Conservation (phyloP, 1,140 invertebrate genomes). For the Danaus plexippus region DNA sequence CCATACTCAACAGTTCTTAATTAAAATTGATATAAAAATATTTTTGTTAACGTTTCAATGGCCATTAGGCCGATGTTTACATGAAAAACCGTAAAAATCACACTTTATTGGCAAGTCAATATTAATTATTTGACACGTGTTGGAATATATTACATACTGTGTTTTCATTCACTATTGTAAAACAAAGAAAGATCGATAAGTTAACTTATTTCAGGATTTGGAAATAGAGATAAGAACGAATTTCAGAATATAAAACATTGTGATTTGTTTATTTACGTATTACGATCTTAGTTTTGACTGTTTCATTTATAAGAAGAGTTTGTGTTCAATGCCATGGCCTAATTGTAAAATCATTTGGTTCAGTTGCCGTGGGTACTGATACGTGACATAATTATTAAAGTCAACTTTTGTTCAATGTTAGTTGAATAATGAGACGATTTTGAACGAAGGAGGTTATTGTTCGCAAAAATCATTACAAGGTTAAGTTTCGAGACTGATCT, state of each 20-base stretch:
- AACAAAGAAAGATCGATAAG: neutral
- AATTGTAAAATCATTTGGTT: conserved; percentile 10
- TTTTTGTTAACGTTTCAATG: conserved; percentile 10
- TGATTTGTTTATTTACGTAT: no score
- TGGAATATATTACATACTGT: no score
- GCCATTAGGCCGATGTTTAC: neutral
- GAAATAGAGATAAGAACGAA: no score
- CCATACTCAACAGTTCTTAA: conserved; percentile 16
- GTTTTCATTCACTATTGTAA: no score
- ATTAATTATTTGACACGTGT: neutral
- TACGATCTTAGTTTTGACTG: no score
- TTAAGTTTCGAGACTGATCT: no score
- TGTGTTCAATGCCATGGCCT: conserved; percentile 7
- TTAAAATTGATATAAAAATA: conserved; percentile 11
- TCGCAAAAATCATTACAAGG: conserved; percentile 1
- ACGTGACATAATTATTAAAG: conserved; percentile 22
- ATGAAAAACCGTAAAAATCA: neutral
- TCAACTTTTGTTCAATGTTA: conserved; percentile 24
- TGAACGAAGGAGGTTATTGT: conserved; percentile 25
- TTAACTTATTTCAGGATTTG: no score
- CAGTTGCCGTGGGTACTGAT: neutral
- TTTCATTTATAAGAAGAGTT: no score
- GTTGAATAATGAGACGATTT: conserved; percentile 23
- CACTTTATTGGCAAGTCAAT: neutral
- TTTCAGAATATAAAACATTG: no score